phyloP scores from a whole-genome alignment of 2,797 vertebrate genomes.

The Manis crassicaudata region DNA sequence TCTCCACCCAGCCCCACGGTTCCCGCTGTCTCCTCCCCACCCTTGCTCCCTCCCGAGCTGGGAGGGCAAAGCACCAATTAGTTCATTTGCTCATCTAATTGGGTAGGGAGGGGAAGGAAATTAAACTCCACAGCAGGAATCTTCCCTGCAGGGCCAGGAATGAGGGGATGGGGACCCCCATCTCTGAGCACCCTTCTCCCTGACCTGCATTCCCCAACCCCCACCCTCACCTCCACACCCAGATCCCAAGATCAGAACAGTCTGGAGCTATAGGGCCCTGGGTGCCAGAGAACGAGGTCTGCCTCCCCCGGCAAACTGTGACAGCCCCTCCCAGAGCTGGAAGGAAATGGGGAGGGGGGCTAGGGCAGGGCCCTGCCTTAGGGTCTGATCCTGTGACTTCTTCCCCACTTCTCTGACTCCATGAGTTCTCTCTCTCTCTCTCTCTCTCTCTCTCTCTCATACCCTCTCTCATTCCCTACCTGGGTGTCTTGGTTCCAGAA shows the following conservation, averaged over 20 bases:
- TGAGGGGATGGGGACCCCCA: not conserved
- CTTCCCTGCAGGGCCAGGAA: conserved; percentile 53
- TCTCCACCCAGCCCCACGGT: conserved; percentile 37
- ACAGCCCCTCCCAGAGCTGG: not conserved
- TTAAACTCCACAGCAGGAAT: conserved; percentile 84
- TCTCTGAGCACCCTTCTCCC: not conserved
- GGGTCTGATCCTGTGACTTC: not conserved
- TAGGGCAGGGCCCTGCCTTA: not conserved
- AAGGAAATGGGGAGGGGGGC: accelerated
- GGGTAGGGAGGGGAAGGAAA: conserved; percentile 86
- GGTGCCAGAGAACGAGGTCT: not conserved
- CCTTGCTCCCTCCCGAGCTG: conserved; percentile 75
- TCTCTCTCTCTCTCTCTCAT: accelerated
- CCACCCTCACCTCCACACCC: not conserved
- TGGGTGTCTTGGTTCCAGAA: conserved; percentile 85
- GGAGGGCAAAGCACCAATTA: conserved; percentile 85
- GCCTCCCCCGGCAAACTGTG: not conserved
- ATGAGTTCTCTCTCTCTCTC: not conserved
- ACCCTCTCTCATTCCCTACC: not conserved
- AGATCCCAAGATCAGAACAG: not conserved
- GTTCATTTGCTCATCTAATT: conserved; percentile 87
- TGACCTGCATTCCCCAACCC: not conserved
- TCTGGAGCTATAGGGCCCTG: not conserved
- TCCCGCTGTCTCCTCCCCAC: conserved; percentile 43
- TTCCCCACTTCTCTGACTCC: not conserved